Base-by-base conservation (phyloP, 2,888 invertebrate genomes). In the Eupithecia exiguata region DNA sequence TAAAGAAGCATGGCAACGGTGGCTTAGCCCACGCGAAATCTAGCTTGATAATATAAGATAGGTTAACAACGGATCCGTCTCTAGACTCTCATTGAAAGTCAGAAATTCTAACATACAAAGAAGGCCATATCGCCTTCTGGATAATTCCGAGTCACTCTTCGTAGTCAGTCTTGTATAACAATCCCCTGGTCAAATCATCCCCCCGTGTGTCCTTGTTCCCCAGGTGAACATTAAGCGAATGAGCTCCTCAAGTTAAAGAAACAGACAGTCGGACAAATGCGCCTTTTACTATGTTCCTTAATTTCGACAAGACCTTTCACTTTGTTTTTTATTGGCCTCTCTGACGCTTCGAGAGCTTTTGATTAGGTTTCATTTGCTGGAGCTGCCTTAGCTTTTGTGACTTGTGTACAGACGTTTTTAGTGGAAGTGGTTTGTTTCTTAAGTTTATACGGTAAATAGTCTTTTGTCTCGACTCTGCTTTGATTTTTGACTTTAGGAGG, bases 161-260 rank as follows among this genome's bases (percentile, higher is more conserved):
- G 25, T 14, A 14, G 58, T 62, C 35, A 7, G 35, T 35, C 62
- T 35, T 18, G 58, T 21, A 14, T 1, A 58, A 58, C 58, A 12
- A 5, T 14, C 14, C 53, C 12, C 14, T 21, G 58, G 36, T 4
- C 38, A 12, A 68, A 77, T 58, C 77, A 71, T 35, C 0, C 0
- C 12, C 36, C 78, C 83, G 76, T 87, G 53, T 78, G 14, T 76
- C 69, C 35, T 72, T 0, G 68, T 61, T 88, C 87, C 88, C 88
- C 88, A 88, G 88, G 88, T 88, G 88, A 86, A 86, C 86, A 84
- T 88, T 86, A 88, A 85, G 80, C 83, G 88, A 87, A 88, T 88
- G 87, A 88, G 87, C 82, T 86, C 82, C 80, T 82, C 81, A 76
- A 84, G 82, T 84, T 84, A 85, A 86, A 85, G 83, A 85, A 86